Base-by-base conservation (phyloP, 1,140 invertebrate species). In the Mercenaria mercenaria region DNA sequence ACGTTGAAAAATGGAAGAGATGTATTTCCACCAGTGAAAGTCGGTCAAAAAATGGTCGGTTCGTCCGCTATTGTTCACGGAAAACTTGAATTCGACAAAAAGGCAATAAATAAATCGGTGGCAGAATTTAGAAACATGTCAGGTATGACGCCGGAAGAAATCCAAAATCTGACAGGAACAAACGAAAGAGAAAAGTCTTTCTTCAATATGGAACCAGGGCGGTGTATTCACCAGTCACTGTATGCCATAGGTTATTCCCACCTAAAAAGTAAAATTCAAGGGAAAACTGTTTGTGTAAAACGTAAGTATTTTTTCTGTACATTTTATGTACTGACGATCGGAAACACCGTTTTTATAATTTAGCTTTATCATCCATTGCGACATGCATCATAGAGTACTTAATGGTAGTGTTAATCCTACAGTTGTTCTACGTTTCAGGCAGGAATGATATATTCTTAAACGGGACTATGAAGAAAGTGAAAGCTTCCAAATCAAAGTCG, bases 181-280 rank as follows among this genome's bases (percentile, higher is more conserved):
- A 41, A 39, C 34, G 72, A 86, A 18, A 32, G 56, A 29, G 84
- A 52, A 56, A 86, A 86, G 52, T 61, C 72, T 18, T 86, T 76
- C 37, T 86, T 76, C 18, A 39, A 76, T 32, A 77, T 86, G 47
- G 84, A 86, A 61, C 84, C 84, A n/a, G 84, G 84, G 1, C 43
- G 84, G 15, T 86, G 84, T 61, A 32, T 76, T 0, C 37, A 86
- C 18, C 69, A 77, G n/a, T 76, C 69, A 3, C 67, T 86, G 8
- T 77, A 77, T 64, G 84, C 67, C 6, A 32, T 74, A 3, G 72
- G 84, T 11, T 61, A 59, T 37, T 86, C 84, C 4, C 84, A 86
- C 29, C 15, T 86, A 20, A 77, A 37, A 39, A 86, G 84, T 41
- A 86, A 86, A 43, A 86, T 86, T 32, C 67, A 76, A 20, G 72